Evolutionary conservation across 2,797 vertebrate genomes (phyloP).

Genomic region (Labeo calbasu): DNA sequence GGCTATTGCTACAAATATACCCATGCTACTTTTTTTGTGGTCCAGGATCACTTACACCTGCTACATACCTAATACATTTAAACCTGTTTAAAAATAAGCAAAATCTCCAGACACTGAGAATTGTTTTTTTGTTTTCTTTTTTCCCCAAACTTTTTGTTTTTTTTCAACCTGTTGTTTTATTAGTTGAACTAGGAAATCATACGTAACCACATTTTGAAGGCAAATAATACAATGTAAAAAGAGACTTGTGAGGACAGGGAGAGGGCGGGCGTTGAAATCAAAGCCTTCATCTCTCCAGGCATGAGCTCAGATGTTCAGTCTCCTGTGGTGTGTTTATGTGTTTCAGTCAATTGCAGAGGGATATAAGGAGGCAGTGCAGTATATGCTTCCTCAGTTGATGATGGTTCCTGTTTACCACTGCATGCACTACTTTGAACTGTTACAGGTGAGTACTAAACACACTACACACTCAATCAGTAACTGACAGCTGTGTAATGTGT

Average conservation of each 20-base stretch:
- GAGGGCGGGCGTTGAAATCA: neutral
- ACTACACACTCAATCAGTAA: neutral
- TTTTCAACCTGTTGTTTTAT: neutral
- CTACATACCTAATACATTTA: neutral
- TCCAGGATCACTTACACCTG: neutral
- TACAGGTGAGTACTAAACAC: conserved; percentile 82
- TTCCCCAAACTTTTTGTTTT: neutral
- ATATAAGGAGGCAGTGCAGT: conserved; percentile 95
- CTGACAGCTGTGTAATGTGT: conserved; percentile 3
- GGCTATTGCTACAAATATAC: too few species aligned
- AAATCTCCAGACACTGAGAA: neutral
- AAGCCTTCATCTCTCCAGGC: conserved; percentile 41
- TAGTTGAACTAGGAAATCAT: neutral
- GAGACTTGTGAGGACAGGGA: neutral
- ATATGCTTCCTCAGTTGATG: conserved; percentile 96
- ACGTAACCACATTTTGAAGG: neutral
- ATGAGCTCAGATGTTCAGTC: conserved; percentile 44
- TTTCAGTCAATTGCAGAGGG: conserved; percentile 91
- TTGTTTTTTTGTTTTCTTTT: neutral
- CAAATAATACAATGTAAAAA: neutral
- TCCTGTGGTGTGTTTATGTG: conserved; percentile 53
- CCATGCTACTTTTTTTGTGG: too few species aligned
- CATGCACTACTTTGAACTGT: conserved; percentile 97
- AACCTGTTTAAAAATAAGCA: neutral
- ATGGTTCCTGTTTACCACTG: conserved; percentile 97